A percentile compares a stretch with the other conserved stretches of the same genome.
phyloP scores from a whole-genome alignment of 2,113 vertebrate species.

The Stigmatopora nigra region DNA sequence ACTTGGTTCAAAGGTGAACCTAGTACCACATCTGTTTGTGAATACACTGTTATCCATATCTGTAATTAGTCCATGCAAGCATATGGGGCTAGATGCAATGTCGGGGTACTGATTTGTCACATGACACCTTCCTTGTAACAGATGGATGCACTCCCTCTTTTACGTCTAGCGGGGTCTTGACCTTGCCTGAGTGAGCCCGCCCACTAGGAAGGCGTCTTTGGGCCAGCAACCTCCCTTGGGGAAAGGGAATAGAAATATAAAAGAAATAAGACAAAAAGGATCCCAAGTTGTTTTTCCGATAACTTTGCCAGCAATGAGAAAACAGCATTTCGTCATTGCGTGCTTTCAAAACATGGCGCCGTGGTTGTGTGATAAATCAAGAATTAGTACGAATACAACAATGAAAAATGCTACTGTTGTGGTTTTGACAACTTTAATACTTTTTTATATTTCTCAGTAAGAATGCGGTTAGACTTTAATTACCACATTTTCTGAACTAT shows the following conservation, averaged over 20 bases:
- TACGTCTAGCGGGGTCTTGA: constrained; percentile 58
- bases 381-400: not conserved
- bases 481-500: too few species aligned
- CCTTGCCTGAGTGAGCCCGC: constrained; percentile 44
- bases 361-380: not conserved
- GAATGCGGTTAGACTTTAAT: not conserved
- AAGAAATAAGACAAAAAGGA: too few species aligned
- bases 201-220: constrained; percentile 45
- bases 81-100: not conserved
- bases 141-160: constrained; percentile 39
- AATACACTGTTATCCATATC: constrained; percentile 25
- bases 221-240: constrained; percentile 34
- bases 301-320: not conserved
- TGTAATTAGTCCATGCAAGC: constrained; percentile 16
- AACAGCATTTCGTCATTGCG: not conserved
- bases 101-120: constrained; percentile 51
- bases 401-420: not conserved
- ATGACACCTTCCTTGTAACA: constrained; percentile 46
- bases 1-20: constrained; percentile 69
- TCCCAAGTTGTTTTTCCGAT: too few species aligned
- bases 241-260: constrained; percentile 8
- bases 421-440: not conserved
- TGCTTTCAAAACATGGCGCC: too few species aligned
- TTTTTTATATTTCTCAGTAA: not conserved
- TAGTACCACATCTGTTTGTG: constrained; percentile 72